Conservation (phyloP, 2,113 vertebrate genomes). For the Channa argus region DNA sequence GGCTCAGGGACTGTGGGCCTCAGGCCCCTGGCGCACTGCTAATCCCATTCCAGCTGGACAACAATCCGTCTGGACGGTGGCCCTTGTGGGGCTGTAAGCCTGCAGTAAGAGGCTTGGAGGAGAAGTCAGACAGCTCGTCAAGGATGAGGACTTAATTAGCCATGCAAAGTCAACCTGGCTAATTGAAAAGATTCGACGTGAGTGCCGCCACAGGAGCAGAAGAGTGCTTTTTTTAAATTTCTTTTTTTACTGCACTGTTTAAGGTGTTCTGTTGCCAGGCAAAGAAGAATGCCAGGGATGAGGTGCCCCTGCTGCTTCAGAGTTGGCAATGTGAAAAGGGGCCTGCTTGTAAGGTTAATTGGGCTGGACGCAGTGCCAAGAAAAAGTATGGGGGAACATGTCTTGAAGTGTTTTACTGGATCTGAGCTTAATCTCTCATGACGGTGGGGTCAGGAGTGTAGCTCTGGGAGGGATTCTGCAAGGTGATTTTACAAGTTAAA, state of each 20-base stretch:
- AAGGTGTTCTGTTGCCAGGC: conserved; percentile 71
- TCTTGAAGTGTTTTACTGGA: conserved; percentile 69
- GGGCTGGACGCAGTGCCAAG: conserved; percentile 69
- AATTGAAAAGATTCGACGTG: conserved; percentile 80
- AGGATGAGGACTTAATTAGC: conserved; percentile 85
- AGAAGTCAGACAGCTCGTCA: conserved; percentile 84
- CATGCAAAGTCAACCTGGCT: conserved; percentile 85
- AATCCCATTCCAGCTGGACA: conserved; percentile 84
- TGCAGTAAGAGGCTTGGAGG: conserved; percentile 82
- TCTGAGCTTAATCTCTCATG: conserved; percentile 73
- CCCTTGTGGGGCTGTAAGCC: conserved; percentile 76
- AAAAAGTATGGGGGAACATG: conserved; percentile 54
- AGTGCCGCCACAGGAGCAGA: conserved; percentile 56
- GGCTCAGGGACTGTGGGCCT: conserved; percentile 74
- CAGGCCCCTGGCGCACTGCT: conserved; percentile 71
- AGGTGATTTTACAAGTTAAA: conserved; percentile 45
- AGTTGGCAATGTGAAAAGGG: conserved; percentile 52
- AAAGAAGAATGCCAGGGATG: conserved; percentile 61
- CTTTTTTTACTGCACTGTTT: conserved; percentile 28
- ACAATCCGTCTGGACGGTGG: conserved; percentile 81
- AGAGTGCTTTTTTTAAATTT: conserved; percentile 46
- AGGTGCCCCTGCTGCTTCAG: conserved; percentile 56
- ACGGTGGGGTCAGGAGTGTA: conserved; percentile 52
- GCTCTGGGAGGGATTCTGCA: conserved; percentile 53
- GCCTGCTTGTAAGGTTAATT: conserved; percentile 76